Conservation (phyloP, 2,797 vertebrate species). For the Delichon dasypus region DNA sequence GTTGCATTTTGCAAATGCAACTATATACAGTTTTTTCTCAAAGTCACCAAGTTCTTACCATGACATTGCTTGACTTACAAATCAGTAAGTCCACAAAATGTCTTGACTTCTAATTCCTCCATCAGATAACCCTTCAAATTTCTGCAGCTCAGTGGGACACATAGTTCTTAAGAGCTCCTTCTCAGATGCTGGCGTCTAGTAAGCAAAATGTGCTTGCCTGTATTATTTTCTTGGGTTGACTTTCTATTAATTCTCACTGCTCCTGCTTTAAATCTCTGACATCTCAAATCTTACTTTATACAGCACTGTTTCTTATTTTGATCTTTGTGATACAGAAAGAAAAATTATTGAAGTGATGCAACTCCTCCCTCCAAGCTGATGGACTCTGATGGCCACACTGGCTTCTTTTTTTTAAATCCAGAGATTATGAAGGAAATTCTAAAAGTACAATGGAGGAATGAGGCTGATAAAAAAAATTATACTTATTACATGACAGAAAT, state of each 20-base stretch:
- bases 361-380: neutral
- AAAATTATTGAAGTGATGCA: neutral
- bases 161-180: neutral
- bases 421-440: neutral
- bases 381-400: neutral
- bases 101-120: neutral
- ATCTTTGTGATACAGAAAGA: neutral
- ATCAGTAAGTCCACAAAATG: neutral
- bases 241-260: neutral
- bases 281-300: neutral
- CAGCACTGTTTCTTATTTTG: neutral
- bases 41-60: neutral
- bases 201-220: neutral
- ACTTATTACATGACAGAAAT: neutral
- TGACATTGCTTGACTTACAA: neutral
- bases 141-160: neutral
- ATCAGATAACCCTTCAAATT: neutral
- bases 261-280: neutral
- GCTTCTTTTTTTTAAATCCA: neutral
- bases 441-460: neutral
- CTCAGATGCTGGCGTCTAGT: neutral
- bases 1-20: neutral
- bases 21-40: neutral
- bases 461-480: neutral
- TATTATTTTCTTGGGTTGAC: neutral